Base-by-base conservation (phyloP, 2,113 vertebrate species). In the Excalfactoria chinensis region DNA sequence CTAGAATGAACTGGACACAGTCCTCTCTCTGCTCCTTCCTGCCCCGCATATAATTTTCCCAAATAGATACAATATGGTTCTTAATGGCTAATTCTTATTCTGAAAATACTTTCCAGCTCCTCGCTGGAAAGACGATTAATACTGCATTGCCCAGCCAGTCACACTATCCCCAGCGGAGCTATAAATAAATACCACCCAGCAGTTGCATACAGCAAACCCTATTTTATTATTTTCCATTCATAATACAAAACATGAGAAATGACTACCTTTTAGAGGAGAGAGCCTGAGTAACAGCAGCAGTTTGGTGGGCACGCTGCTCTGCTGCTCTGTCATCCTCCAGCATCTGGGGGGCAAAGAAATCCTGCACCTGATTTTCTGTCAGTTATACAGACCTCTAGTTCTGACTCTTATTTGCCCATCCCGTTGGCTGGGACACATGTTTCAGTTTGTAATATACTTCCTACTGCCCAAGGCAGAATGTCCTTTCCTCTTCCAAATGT, bases 221-320 rank as follows among this genome's bases (percentile, higher is more conserved):
- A 60, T 85, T 92, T 94, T 93, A 93, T 96, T 94, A 91, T 95
- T 95, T 93, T 96, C 89, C 89, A 93, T 95, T 95, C 94, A 94
- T 95, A 94, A 71, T 60, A 85, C 28, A 91, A 93, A 95, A 83
- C 32, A 85, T 35, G 37, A 71, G 64, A 79, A 85, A 28, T 0
- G 2, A 48, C 62, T 90, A 58, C 58, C 6, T 1, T 48, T 86
- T 72, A 68, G 40, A 83, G 68, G 85, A 76, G 35, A 20, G 30
- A 85, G 56, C 17, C 71, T 85, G 74, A 89, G 74, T 73, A 89
- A 77, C 44, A 86, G 12, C 84, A 89, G 49, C 56, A 64, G n/a
- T 37, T 93, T 63, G 67, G 23, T 37, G 56, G 43, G 34, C 44
- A 94, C 28, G n/a, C 78, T 3, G 1, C 5, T 87, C 28, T 59